A percentile compares a stretch with the other conserved stretches of the same genome.
These are phyloP conservation scores for Calephelis virginiensis DNA, from an alignment of 1,140 invertebrate species.

Conservation along the genomic window DNA sequence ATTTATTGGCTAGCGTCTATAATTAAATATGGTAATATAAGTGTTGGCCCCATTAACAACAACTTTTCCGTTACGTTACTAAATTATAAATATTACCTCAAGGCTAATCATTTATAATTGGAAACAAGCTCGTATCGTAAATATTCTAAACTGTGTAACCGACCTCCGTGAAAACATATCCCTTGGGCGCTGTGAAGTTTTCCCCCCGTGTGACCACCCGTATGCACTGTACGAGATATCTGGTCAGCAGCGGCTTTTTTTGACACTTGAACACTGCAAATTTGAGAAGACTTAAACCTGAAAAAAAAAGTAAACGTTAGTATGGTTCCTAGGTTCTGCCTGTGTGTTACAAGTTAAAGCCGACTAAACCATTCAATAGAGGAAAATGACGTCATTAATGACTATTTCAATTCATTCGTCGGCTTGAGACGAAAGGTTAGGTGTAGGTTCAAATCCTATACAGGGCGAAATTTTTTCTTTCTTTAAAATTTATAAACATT, in stretches of 20 bases:
- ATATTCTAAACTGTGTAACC: constrained; percentile 4
- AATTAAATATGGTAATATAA: too few species aligned
- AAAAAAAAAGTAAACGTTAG: constrained; percentile 15
- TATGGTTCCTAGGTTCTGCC: neutral
- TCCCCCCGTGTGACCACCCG: constrained; percentile 28
- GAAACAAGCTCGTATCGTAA: constrained; percentile 8
- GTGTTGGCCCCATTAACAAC: too few species aligned
- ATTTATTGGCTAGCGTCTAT: too few species aligned
- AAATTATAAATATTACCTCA: too few species aligned
- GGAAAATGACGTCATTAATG: too few species aligned
- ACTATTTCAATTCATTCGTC: too few species aligned
- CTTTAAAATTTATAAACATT: too few species aligned
- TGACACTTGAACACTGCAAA: constrained; percentile 46
- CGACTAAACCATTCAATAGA: too few species aligned
- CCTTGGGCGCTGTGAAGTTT: constrained; percentile 22
- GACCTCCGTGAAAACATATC: constrained; percentile 54
- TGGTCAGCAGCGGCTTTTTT: constrained; percentile 42
- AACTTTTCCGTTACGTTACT: too few species aligned
- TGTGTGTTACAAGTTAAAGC: neutral
- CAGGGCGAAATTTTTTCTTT: too few species aligned
- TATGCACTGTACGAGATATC: constrained; percentile 59
- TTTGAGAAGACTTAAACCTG: constrained; percentile 52
- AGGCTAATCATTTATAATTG: neutral
- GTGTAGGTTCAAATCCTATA: too few species aligned
- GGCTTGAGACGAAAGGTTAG: too few species aligned